These are phyloP conservation scores for Meiosimyza platycephala DNA, from an alignment of 2,888 invertebrate species.

Conservation along the genomic window DNA sequence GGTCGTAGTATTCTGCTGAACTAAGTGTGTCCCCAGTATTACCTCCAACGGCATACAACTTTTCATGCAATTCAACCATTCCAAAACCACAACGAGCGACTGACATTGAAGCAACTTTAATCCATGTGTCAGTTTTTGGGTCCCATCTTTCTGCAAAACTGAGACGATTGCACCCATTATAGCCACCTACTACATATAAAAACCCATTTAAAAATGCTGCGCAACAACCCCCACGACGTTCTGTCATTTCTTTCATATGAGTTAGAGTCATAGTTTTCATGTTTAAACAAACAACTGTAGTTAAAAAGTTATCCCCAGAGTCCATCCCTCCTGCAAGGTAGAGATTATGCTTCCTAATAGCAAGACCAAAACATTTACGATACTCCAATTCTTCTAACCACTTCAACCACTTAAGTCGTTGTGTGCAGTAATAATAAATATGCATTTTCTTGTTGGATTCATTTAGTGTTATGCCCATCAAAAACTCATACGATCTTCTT, in stretches of 20 bases:
- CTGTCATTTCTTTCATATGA: constrained; percentile 86
- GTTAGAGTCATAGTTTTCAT: constrained; percentile 84
- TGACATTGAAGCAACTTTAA: constrained; percentile 89
- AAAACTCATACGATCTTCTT: constrained; percentile 76
- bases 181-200: constrained; percentile 94
- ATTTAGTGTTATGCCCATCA: background rate
- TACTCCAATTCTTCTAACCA: constrained; percentile 68
- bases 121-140: constrained; percentile 88
- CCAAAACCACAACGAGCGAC: constrained; percentile 87
- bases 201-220: constrained; percentile 83
- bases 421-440: constrained; percentile 69
- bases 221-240: constrained; percentile 84
- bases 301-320: constrained; percentile 87
- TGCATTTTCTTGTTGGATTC: no score
- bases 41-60: constrained; percentile 92
- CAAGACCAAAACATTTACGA: constrained; percentile 91
- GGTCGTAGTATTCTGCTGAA: constrained; percentile 89
- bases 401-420: constrained; percentile 65
- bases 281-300: constrained; percentile 90
- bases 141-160: constrained; percentile 95
- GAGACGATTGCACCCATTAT: constrained; percentile 87
- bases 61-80: constrained; percentile 84
- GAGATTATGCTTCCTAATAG: constrained; percentile 82
- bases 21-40: constrained; percentile 89
- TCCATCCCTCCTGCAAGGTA: constrained; percentile 92